phyloP scores from a whole-genome alignment of 2,888 invertebrate genomes.

The Caenorhabditis wallacei region DNA sequence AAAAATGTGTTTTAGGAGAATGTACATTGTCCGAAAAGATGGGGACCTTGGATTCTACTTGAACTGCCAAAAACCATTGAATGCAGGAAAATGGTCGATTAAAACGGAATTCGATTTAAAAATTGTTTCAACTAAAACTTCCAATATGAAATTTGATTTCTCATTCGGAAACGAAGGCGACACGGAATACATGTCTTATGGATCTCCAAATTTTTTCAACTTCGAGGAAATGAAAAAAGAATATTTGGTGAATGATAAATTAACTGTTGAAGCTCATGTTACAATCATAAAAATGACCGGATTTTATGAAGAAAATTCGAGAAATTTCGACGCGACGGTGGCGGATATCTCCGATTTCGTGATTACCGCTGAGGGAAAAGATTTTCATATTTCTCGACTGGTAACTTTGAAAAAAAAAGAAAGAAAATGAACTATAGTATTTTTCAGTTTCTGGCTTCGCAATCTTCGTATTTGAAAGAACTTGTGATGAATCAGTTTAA shows the following conservation, averaged over 20 bases:
- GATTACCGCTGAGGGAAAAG: constrained; percentile 17
- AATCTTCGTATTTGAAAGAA: not conserved
- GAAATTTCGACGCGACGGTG: not conserved
- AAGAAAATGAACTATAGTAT: too few relatives aligned
- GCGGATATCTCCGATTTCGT: not conserved
- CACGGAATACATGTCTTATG: not conserved
- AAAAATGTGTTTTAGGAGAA: not conserved
- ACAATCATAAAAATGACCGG: not conserved
- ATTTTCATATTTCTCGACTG: not conserved
- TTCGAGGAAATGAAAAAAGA: not conserved
- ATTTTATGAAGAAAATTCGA: not conserved
- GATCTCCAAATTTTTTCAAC: not conserved
- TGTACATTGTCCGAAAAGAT: not conserved
- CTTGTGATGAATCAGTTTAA: not conserved
- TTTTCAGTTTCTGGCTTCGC: constrained; percentile 5
- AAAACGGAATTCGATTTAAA: too few relatives aligned
- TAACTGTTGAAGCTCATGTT: not conserved
- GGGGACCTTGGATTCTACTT: not conserved
- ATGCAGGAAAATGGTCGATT: not conserved
- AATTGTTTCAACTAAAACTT: not conserved
- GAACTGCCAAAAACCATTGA: not conserved
- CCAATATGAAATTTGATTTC: too few relatives aligned
- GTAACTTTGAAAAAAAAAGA: not conserved
- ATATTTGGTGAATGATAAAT: not conserved
- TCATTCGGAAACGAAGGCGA: too few relatives aligned